phyloP scores from a whole-genome alignment of 2,797 vertebrate genomes.

The Picus viridis region DNA sequence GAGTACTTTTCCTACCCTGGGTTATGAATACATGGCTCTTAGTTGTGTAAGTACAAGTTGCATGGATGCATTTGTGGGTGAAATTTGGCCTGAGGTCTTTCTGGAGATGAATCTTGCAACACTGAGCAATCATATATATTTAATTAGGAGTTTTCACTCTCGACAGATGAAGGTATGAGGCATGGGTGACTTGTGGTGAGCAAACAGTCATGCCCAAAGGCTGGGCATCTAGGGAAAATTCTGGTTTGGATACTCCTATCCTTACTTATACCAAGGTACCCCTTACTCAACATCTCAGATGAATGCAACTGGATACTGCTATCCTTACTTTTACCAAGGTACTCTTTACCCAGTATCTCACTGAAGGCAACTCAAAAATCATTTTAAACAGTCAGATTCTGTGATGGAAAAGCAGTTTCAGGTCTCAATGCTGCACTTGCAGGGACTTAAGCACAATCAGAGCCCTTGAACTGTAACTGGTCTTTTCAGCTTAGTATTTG shows the following conservation, averaged over 20 bases:
- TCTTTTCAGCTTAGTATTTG: background rate
- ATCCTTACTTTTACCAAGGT: background rate
- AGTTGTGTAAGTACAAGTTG: conserved; percentile 30
- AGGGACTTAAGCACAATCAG: background rate
- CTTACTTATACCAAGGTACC: background rate
- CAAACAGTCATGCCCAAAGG: background rate
- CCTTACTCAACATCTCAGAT: background rate
- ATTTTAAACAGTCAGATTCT: background rate
- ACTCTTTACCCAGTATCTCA: background rate
- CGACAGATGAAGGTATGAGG: background rate
- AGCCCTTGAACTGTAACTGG: background rate
- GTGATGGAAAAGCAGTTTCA: background rate
- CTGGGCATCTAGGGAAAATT: background rate
- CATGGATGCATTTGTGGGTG: conserved; percentile 14
- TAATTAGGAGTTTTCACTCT: background rate
- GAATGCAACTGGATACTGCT: background rate
- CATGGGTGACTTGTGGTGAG: conserved; percentile 23
- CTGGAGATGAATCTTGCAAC: conserved; percentile 27
- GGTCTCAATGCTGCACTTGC: background rate
- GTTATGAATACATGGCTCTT: conserved; percentile 26
- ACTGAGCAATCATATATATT: conserved; percentile 25
- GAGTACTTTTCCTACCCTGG: conserved; percentile 59
- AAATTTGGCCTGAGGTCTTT: conserved; percentile 57
- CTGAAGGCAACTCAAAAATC: background rate
- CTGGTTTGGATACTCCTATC: background rate